Conservation (phyloP, 2,888 invertebrate species). For the Lordiphosa fenestrarum region DNA sequence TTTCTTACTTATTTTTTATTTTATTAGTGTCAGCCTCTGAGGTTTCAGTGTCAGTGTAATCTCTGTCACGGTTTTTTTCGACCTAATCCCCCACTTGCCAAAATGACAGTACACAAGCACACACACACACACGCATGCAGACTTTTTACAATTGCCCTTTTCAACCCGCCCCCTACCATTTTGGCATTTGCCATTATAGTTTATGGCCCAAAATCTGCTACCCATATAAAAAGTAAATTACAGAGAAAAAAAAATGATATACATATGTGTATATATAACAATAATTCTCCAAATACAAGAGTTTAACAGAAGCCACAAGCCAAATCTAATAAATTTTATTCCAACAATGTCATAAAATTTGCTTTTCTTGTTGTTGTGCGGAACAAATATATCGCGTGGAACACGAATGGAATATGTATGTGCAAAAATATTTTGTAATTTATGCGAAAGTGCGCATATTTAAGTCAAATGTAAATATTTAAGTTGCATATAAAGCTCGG, state of each 20-base stretch:
- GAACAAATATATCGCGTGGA: constrained; percentile 47
- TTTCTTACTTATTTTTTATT: no score
- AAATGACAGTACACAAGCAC: no score
- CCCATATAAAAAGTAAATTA: constrained; percentile 54
- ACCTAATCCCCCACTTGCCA: no score
- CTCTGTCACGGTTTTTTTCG: no score
- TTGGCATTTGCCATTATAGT: constrained; percentile 61
- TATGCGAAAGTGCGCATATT: constrained; percentile 70
- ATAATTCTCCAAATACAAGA: constrained; percentile 35
- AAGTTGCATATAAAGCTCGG: constrained; percentile 63
- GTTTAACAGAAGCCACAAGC: constrained; percentile 57
- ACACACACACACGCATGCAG: no score
- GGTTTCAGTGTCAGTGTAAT: no score
- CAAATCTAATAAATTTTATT: constrained; percentile 70
- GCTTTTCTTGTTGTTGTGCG: constrained; percentile 16
- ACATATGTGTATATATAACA: constrained; percentile 4
- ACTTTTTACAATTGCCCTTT: no score
- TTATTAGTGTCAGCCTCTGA: no score
- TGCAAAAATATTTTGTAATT: constrained; percentile 67
- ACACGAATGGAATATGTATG: constrained; percentile 50
- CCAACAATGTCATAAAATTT: constrained; percentile 65
- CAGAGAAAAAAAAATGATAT: constrained; percentile 17
- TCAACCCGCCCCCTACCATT: not conserved
- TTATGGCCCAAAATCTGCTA: constrained; percentile 57
- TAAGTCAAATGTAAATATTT: constrained; percentile 73